Evolutionary conservation across 1,140 invertebrate genomes (phyloP).

Genomic region (Ladona fulva): DNA sequence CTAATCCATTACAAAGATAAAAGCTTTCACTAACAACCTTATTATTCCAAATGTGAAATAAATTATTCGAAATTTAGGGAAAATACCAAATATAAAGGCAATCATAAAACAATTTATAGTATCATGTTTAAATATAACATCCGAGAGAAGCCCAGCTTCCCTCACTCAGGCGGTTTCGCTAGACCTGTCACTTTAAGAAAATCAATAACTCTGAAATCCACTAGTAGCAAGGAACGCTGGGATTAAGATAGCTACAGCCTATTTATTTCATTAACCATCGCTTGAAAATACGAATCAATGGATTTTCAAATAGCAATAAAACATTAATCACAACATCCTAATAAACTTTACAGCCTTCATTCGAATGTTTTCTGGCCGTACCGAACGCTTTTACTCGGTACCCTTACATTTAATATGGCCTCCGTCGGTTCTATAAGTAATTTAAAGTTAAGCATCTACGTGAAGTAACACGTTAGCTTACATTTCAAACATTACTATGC

Average conservation of each 20-base stretch:
- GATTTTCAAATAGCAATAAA: neutral
- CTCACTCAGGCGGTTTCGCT: neutral
- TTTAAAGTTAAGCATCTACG: neutral
- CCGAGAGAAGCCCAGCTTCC: neutral
- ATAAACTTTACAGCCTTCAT: neutral
- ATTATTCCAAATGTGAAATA: no score
- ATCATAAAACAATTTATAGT: no score
- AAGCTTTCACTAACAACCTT: no score
- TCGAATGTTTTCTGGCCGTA: neutral
- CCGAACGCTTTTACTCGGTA: neutral
- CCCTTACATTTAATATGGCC: neutral
- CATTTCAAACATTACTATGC: neutral
- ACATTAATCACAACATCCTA: neutral
- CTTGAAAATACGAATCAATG: neutral
- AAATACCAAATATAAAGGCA: no score
- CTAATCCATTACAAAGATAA: no score
- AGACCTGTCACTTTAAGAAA: slow-evolving; percentile 18
- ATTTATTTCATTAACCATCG: neutral
- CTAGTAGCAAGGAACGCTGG: slow-evolving; percentile 23
- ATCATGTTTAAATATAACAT: no score
- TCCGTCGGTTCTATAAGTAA: slow-evolving; percentile 2
- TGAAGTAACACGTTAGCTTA: neutral
- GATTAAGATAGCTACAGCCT: slow-evolving; percentile 13
- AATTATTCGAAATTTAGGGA: no score
- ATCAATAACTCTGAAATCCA: slow-evolving; percentile 24